Evolutionary conservation across 1,140 invertebrate genomes (phyloP).

Genomic region (Penaeus japonicus): DNA sequence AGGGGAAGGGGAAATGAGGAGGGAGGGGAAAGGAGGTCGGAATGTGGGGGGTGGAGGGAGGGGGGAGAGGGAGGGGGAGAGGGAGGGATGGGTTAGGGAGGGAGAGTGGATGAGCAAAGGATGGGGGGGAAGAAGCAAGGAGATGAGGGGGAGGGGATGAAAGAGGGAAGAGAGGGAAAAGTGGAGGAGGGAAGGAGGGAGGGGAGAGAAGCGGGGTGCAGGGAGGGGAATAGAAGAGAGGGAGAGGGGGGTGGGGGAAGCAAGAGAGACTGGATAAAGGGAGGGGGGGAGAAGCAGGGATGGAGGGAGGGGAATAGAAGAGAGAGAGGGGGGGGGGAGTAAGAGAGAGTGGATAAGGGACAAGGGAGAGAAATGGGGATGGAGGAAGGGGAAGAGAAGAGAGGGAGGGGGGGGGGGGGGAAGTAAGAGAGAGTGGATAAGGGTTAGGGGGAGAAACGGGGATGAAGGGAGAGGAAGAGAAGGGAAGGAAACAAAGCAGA

Average conservation of each 20-base stretch:
- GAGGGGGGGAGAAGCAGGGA: not conserved
- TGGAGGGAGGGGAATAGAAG: not conserved
- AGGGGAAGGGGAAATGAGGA: not conserved
- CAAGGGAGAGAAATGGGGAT: not conserved
- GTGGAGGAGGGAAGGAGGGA: not conserved
- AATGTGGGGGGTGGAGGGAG: not conserved
- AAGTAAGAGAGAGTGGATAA: not conserved
- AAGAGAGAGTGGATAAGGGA: not conserved
- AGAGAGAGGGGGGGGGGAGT: not conserved
- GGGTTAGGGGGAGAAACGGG: not conserved
- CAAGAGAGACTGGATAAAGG: not conserved
- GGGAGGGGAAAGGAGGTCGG: not conserved
- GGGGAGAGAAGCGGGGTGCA: not conserved
- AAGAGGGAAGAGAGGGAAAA: not conserved
- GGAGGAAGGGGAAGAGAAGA: too few species aligned
- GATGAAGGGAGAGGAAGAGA: not conserved
- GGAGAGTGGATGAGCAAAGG: too few species aligned
- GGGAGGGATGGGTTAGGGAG: not conserved
- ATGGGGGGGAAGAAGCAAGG: not conserved
- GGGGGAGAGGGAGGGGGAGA: not conserved
- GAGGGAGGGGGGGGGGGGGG: not conserved
- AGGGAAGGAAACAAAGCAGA: not conserved
- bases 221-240: not conserved
- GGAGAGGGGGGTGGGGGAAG: not conserved
- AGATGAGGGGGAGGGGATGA: not conserved